These are phyloP conservation scores for Jordanella pulchra DNA, from an alignment of 2,797 vertebrate genomes.

Conservation along the genomic window DNA sequence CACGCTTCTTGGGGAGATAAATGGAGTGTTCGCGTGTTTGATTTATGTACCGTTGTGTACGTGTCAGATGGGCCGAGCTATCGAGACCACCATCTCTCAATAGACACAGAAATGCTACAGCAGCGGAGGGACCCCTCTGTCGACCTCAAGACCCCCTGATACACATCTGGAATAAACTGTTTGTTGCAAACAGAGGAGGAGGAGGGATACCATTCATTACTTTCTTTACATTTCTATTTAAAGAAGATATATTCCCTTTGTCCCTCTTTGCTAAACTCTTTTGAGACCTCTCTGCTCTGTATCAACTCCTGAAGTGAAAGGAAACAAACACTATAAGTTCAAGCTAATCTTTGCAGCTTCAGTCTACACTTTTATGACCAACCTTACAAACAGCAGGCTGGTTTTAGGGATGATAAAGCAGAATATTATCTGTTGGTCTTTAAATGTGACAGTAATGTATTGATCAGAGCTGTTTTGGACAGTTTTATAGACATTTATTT, in stretches of 20 bases:
- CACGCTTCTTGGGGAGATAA: constrained; percentile 70
- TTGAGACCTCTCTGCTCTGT: constrained; percentile 32
- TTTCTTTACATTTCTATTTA: constrained; percentile 48
- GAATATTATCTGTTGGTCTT: constrained; percentile 17
- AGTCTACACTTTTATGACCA: constrained; percentile 19
- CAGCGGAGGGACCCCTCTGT: constrained; percentile 72
- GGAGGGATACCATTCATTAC: constrained; percentile 18
- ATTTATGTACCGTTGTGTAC: constrained; percentile 84
- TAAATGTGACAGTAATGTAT: not conserved
- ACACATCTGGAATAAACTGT: constrained; percentile 79
- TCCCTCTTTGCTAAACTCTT: constrained; percentile 15
- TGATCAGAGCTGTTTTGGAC: not conserved
- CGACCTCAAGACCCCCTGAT: constrained; percentile 74
- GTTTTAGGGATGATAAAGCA: constrained; percentile 25
- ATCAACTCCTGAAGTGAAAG: constrained; percentile 14
- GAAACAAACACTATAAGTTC: constrained; percentile 23
- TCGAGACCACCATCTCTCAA: constrained; percentile 81
- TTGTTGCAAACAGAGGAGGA: constrained; percentile 27
- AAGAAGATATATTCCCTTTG: constrained; percentile 36
- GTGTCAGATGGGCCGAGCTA: constrained; percentile 74
- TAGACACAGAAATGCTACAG: constrained; percentile 78
- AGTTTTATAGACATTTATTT: not conserved
- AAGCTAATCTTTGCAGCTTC: constrained; percentile 44
- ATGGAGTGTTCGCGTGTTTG: constrained; percentile 68
- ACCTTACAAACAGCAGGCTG: constrained; percentile 27